Conservation (phyloP, 2,113 vertebrate species). For the Cromileptes altivelis region DNA sequence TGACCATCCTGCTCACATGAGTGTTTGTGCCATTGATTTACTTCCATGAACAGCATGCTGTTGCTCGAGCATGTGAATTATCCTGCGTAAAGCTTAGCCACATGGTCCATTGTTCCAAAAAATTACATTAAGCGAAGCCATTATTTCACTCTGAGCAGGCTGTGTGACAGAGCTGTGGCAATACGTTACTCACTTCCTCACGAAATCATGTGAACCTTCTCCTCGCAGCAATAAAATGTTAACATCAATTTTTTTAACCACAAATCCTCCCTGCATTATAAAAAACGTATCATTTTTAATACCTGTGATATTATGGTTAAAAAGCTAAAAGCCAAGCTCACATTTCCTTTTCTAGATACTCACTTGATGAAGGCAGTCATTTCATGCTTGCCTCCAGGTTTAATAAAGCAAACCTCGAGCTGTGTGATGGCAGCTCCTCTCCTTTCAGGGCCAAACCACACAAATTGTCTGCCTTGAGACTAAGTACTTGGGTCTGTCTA, state of each 20-base stretch:
- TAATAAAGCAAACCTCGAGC: slow-evolving; percentile 68
- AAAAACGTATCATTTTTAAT: neutral
- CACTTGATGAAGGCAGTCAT: slow-evolving; percentile 29
- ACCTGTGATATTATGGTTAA: neutral
- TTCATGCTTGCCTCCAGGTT: slow-evolving; percentile 58
- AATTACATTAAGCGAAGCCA: slow-evolving; percentile 22
- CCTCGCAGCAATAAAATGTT: neutral
- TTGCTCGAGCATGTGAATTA: slow-evolving; percentile 22
- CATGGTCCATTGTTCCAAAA: neutral
- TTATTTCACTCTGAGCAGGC: slow-evolving; percentile 13
- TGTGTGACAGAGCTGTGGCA: slow-evolving; percentile 10
- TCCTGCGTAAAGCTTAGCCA: neutral
- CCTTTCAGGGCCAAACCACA: slow-evolving; percentile 72
- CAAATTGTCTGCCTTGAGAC: slow-evolving; percentile 75
- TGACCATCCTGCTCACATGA: slow-evolving; percentile 19
- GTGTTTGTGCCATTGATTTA: slow-evolving; percentile 14
- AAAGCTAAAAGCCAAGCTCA: slow-evolving; percentile 9
- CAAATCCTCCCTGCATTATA: neutral
- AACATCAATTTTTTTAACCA: neutral
- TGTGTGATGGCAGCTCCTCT: slow-evolving; percentile 60
- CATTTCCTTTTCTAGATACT: slow-evolving; percentile 14
- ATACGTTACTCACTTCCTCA: neutral
- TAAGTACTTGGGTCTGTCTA: slow-evolving; percentile 68
- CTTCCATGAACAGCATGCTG: slow-evolving; percentile 1
- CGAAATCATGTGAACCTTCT: neutral